Conservation (phyloP, 1,140 invertebrate genomes). For the Spodoptera frugiperda region DNA sequence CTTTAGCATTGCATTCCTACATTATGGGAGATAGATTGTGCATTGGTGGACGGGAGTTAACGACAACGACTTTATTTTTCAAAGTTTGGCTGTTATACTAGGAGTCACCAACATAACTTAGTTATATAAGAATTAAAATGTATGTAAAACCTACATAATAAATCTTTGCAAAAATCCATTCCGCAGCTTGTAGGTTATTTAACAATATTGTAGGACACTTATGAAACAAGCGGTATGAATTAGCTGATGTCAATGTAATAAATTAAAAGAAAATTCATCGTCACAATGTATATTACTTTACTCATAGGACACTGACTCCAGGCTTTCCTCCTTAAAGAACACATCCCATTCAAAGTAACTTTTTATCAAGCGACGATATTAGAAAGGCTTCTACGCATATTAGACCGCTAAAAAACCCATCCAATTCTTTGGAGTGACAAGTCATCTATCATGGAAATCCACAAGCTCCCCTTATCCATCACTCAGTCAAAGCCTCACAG, state of each 20-base stretch:
- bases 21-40: too few species aligned
- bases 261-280: too few species aligned
- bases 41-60: too few species aligned
- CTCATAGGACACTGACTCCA: too few species aligned
- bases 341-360: neutral
- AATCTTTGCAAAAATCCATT: too few species aligned
- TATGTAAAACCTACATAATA: too few species aligned
- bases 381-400: constrained; percentile 14
- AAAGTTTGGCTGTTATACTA: too few species aligned
- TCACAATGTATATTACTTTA: neutral
- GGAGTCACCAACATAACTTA: too few species aligned
- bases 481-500: constrained; percentile 19
- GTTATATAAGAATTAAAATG: too few species aligned
- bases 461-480: constrained; percentile 15
- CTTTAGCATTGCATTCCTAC: too few species aligned
- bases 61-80: too few species aligned
- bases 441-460: constrained; percentile 36
- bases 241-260: neutral
- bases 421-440: constrained; percentile 19
- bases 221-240: neutral
- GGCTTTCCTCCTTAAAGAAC: neutral
- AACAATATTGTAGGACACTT: neutral
- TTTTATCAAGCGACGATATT: neutral
- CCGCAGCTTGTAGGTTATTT: neutral
- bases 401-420: constrained; percentile 4